A percentile compares a stretch with the other conserved stretches of the same genome.
Conservation (phyloP, 1,140 invertebrate species). For the Leptinotarsa undecemlineata region DNA sequence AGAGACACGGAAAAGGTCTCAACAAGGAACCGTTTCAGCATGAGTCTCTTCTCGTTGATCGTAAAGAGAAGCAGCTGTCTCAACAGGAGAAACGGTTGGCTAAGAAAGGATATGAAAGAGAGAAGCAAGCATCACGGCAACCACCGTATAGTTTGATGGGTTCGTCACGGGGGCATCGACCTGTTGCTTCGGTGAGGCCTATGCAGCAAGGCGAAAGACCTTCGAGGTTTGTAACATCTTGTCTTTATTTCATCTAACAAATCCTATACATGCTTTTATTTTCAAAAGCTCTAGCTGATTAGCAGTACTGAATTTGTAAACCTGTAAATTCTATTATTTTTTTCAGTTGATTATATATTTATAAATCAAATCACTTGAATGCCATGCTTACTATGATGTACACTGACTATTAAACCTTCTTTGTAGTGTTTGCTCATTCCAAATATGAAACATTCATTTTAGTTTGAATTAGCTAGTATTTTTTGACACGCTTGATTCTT, state of each 20-base stretch:
- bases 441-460: too few relatives aligned
- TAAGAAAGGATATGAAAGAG: slow-evolving; percentile 89
- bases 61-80: slow-evolving; percentile 94
- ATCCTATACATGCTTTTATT: too few relatives aligned
- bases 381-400: too few relatives aligned
- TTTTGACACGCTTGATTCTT: too few relatives aligned
- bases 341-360: too few relatives aligned
- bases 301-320: too few relatives aligned
- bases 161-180: slow-evolving; percentile 59
- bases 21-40: slow-evolving; percentile 94
- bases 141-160: slow-evolving; percentile 63
- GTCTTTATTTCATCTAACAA: neutral
- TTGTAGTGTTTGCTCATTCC: too few relatives aligned
- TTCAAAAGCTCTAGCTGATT: too few relatives aligned
- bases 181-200: slow-evolving; percentile 60
- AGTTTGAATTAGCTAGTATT: too few relatives aligned
- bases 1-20: slow-evolving; percentile 69
- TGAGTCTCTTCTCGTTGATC: slow-evolving; percentile 92
- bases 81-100: slow-evolving; percentile 93
- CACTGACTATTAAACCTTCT: too few relatives aligned
- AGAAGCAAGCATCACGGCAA: slow-evolving; percentile 83
- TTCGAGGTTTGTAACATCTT: slow-evolving; percentile 23
- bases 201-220: slow-evolving; percentile 35
- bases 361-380: too few relatives aligned
- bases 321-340: too few relatives aligned